Evolutionary conservation across 2,888 invertebrate species (phyloP).

Genomic region (Latrodectus elegans): DNA sequence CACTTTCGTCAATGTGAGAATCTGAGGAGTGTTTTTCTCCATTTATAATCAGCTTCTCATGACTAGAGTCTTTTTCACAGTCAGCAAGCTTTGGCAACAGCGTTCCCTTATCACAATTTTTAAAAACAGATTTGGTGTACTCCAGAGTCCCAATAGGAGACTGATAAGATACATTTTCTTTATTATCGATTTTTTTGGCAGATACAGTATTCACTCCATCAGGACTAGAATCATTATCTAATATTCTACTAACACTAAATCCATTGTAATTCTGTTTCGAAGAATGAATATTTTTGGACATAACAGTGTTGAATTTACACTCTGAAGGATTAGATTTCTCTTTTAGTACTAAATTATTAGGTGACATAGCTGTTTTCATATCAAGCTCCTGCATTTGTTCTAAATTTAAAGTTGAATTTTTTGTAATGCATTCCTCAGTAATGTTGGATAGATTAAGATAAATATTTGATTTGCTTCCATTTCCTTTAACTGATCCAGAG

Average conservation of each 20-base stretch:
- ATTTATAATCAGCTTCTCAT: slow-evolving; percentile 48
- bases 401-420: neutral
- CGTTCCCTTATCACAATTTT: slow-evolving; percentile 28
- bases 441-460: too few species aligned
- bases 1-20: slow-evolving; percentile 15
- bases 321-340: neutral
- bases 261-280: neutral
- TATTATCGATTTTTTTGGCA: neutral
- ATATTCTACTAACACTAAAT: neutral
- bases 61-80: slow-evolving; percentile 48
- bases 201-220: neutral
- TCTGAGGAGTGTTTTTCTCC: slow-evolving; percentile 36
- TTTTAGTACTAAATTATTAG: neutral
- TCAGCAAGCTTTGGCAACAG: slow-evolving; percentile 18
- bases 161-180: neutral
- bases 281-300: neutral
- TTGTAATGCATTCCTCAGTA: neutral
- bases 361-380: neutral
- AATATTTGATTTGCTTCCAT: too few species aligned
- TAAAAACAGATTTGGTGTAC: neutral
- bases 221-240: neutral
- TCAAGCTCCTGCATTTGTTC: slow-evolving; percentile 2
- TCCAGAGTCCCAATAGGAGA: neutral
- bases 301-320: neutral
- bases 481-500: too few species aligned